Evolutionary conservation across 1,140 invertebrate species (phyloP), one percentile per base, ranked within the genome.

Genomic region (Delia radicum): DNA sequence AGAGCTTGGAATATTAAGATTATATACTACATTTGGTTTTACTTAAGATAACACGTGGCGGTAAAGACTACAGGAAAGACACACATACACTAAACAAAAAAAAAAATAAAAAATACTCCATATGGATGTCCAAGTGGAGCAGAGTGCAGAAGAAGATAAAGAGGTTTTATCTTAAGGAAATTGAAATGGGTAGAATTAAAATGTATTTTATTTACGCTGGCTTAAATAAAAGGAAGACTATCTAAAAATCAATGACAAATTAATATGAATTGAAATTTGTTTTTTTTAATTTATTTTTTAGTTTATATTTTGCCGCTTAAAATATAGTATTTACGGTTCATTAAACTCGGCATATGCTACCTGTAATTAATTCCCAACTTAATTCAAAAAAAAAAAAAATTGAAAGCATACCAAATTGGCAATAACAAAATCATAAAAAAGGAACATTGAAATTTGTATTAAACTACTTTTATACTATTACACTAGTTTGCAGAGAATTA

Each of bases 1-100:
- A 69, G 31, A 33, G 65, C 65, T 18, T 33, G 29, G 65, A 31
- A 33, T 69, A 69, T 69, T 69, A 69, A 69, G 65, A 69, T 69
- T 69, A 69, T 69, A 69, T 29, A 69, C 29, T 33, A 69, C 65
- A 69, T 69, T 69, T 69, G 65, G 29, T 69, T 69, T 69, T 69
- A 69, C 65, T 69, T 69, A 69, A 69, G 65, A 69, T 69, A 69
- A 69, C 65, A 69, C 65, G 65, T 69, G 65, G 65, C 65, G 65
- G 65, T 69, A 69, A 69, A 55, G 48, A 55, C 48, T 55, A 48
- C 12, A n/a, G 42, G 15, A 33, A 33, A 69, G 62, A 69, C 21
- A 8, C 33, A 26, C n/a, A 69, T 33, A 33, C 1, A 65, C 18
- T 33, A 69, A 69, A 69, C 65, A 33, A 69, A 33, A 69, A 24